A percentile compares a stretch with the other conserved stretches of the same genome.
Evolutionary conservation across 2,113 vertebrate genomes (phyloP).

Genomic region (Chaetodon trifascialis): DNA sequence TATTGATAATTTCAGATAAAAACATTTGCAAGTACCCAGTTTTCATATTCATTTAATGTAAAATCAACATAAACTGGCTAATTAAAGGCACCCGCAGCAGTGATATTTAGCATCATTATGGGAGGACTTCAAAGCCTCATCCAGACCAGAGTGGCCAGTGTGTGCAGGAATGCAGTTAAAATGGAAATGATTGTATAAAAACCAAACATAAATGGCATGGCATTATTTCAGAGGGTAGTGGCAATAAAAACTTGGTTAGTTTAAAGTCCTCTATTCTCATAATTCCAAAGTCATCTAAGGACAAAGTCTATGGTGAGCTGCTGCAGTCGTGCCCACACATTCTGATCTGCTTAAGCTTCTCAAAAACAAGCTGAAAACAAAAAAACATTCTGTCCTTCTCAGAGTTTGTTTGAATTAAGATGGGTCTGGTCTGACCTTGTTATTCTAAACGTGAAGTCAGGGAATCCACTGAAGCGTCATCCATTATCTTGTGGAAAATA

Average conservation of each 20-base stretch:
- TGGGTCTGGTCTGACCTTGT: conserved; percentile 9
- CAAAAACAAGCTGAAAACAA: conserved; percentile 38
- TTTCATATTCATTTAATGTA: background rate
- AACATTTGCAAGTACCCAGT: background rate
- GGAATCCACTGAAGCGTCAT: conserved; percentile 1
- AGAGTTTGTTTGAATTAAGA: background rate
- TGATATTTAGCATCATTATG: conserved; percentile 21
- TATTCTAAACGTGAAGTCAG: conserved; percentile 15
- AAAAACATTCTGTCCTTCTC: conserved; percentile 15
- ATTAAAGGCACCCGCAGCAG: conserved; percentile 1
- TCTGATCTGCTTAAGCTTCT: conserved; percentile 39
- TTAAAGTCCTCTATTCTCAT: conserved; percentile 25
- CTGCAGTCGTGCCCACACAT: conserved; percentile 29
- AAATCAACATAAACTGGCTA: conserved; percentile 3
- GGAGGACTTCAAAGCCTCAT: conserved; percentile 24
- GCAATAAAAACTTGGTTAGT: conserved; percentile 32
- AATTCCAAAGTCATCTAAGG: conserved; percentile 33
- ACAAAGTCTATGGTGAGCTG: conserved; percentile 25
- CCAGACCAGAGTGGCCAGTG: conserved; percentile 9
- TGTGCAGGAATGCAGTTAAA: conserved; percentile 42
- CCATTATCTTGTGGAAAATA: conserved; percentile 19
- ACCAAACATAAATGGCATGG: conserved; percentile 21
- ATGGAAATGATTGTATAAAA: conserved; percentile 48
- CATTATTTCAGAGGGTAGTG: conserved; percentile 19
- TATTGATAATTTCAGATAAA: background rate